phyloP scores from a whole-genome alignment of 1,140 invertebrate species.

The Drosophila tristis region DNA sequence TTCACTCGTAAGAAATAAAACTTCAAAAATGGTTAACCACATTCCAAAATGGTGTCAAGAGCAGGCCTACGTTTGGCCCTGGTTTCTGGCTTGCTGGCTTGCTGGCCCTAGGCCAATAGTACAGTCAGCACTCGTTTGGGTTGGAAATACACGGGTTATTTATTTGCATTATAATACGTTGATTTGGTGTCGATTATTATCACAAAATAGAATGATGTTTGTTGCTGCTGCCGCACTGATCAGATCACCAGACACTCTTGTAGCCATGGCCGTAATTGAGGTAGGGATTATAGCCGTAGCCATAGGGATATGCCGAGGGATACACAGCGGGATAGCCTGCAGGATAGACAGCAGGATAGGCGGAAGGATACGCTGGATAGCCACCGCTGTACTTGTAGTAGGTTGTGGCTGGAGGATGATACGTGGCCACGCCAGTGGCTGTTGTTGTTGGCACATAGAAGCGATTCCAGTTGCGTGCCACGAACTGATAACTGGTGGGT shows the following conservation, averaged over 20 bases:
- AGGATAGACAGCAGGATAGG: slow-evolving; percentile 48
- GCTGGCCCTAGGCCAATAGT: not conserved
- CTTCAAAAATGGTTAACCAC: slow-evolving; percentile 55
- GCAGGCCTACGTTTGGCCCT: not conserved
- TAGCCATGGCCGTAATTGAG: slow-evolving; percentile 68
- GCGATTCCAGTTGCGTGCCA: slow-evolving; percentile 64
- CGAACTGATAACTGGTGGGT: slow-evolving; percentile 66
- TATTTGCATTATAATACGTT: slow-evolving; percentile 10
- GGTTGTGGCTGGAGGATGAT: slow-evolving; percentile 37
- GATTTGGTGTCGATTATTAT: slow-evolving; percentile 40
- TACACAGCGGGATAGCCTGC: slow-evolving; percentile 16
- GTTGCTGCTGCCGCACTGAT: not conserved
- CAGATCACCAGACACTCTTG: slow-evolving; percentile 62
- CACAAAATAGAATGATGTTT: slow-evolving; percentile 45
- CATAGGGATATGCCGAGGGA: slow-evolving; percentile 51
- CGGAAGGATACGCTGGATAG: slow-evolving; percentile 20
- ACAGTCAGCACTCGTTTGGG: not conserved
- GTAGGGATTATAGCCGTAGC: slow-evolving; percentile 53
- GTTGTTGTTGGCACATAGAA: slow-evolving; percentile 50
- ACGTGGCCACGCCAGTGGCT: slow-evolving; percentile 26
- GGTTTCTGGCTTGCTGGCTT: not conserved
- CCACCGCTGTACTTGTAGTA: slow-evolving; percentile 52
- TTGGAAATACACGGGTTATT: not conserved
- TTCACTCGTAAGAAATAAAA: slow-evolving; percentile 28
- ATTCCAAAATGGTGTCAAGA: slow-evolving; percentile 6